Evolutionary conservation across 2,113 vertebrate genomes (phyloP), one percentile per base, ranked within the genome.

Genomic region (Aepyceros melampus): DNA sequence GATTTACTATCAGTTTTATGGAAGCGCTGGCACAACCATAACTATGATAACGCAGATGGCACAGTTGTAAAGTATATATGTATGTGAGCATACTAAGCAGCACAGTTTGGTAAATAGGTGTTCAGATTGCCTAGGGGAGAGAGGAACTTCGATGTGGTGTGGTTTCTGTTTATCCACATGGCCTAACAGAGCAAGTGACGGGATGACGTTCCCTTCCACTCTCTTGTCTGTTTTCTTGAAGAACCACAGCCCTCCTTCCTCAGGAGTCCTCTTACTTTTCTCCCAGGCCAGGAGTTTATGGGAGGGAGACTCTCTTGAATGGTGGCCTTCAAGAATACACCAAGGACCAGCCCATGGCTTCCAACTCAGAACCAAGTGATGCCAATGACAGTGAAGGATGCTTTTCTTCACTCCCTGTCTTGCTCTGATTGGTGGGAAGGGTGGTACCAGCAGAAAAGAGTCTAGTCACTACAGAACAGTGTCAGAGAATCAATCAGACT

Each of bases 1-100:
- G 93, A 97, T 95, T 98, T 98, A 97, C 92, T 97, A 62, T 96
- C 74, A 78, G 94, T 97, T 97, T 98, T 97, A 97, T 96, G 82
- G 94, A 97, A 95, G 92, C 88, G 47, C 79, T 97, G 91, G 86
- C 74, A 81, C 40, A 43, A 81, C 71, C 76, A 92, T 98, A 97
- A 98, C 96, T 97, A 49, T 93, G 86, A 40, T 79, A 95, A 95
- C 31, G 62, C 81, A 98, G 97, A 97, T 95, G 95, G 92, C 87
- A 21, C 56, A 17, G 62, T 25, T 94, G 81, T 97, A 96, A 98
- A 97, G 96, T 78, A 78, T 92, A n/a, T 67, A 83, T 43, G n/a
- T 25, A 31, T 51, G 33, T 88, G 43, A 81, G 51, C 49, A 86
- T 86, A 97, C 81, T 87, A 78, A 95, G 62, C 90, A 94, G 56